These are phyloP conservation scores for Hypomesus transpacificus DNA, from an alignment of 2,113 vertebrate species.

Conservation along the genomic window DNA sequence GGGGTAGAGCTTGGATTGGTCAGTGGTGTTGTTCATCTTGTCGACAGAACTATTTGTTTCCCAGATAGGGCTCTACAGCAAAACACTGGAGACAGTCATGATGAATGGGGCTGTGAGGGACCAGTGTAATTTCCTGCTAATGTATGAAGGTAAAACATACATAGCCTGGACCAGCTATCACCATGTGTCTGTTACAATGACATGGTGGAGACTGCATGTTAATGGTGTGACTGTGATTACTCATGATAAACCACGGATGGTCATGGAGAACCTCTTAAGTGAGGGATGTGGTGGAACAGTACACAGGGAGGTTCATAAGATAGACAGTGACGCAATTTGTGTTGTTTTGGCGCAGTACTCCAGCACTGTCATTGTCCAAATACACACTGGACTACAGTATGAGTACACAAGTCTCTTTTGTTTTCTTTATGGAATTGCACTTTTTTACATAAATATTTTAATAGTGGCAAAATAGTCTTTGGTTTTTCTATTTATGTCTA, in stretches of 20 bases:
- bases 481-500: too few relatives aligned
- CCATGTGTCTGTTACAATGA: conserved; percentile 19
- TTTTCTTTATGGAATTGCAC: too few relatives aligned
- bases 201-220: not conserved
- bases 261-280: not conserved
- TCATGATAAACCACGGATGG: not conserved
- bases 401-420: too few relatives aligned
- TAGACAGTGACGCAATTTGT: too few relatives aligned
- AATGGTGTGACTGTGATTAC: not conserved
- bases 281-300: too few relatives aligned
- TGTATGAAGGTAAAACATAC: conserved; percentile 22
- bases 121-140: conserved; percentile 48
- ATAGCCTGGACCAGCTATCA: not conserved
- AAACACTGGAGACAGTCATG: conserved; percentile 31
- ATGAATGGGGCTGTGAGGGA: conserved; percentile 45
- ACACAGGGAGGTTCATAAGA: too few relatives aligned
- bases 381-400: too few relatives aligned
- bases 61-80: conserved; percentile 38
- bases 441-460: too few relatives aligned
- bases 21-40: conserved; percentile 39
- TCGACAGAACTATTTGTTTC: conserved; percentile 35
- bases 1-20: conserved; percentile 1
- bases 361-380: too few relatives aligned
- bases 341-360: too few relatives aligned
- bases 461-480: too few relatives aligned